A percentile compares a stretch with the other conserved stretches of the same genome.
phyloP scores from a whole-genome alignment of 2,797 vertebrate species.

The Etheostoma perlongum region DNA sequence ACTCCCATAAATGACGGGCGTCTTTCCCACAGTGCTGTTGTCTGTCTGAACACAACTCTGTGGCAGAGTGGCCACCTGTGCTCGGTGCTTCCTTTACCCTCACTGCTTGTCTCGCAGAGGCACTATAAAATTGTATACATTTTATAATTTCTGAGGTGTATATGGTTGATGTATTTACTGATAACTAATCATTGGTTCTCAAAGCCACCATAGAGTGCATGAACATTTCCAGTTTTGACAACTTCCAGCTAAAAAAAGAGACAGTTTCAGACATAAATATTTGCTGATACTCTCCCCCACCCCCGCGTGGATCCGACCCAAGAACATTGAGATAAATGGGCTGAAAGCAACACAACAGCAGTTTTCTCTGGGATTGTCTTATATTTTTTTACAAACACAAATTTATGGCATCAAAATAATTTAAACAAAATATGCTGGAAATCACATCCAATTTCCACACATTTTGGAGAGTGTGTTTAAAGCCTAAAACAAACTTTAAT shows the following conservation, averaged over 20 bases:
- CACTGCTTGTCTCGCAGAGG: background rate
- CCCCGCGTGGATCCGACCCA: background rate
- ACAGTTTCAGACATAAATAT: slow-evolving; percentile 9
- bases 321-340: slow-evolving; percentile 9
- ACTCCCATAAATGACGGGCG: background rate
- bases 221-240: background rate
- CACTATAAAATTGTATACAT: background rate
- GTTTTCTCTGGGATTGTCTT: background rate
- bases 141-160: background rate
- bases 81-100: no score
- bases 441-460: background rate
- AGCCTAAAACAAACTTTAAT: slow-evolving; percentile 47
- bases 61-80: background rate
- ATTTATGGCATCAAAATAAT: background rate
- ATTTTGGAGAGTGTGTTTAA: slow-evolving; percentile 25
- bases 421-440: background rate
- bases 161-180: background rate
- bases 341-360: slow-evolving; percentile 2
- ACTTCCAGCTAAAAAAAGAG: background rate
- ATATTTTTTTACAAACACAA: background rate
- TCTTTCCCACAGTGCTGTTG: background rate
- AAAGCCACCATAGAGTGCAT: background rate
- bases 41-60: background rate
- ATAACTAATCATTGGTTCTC: background rate
- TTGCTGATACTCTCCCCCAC: background rate